Evolutionary conservation across 2,113 vertebrate species (phyloP).

Genomic region (Rhegmatorhina hoffmannsi): DNA sequence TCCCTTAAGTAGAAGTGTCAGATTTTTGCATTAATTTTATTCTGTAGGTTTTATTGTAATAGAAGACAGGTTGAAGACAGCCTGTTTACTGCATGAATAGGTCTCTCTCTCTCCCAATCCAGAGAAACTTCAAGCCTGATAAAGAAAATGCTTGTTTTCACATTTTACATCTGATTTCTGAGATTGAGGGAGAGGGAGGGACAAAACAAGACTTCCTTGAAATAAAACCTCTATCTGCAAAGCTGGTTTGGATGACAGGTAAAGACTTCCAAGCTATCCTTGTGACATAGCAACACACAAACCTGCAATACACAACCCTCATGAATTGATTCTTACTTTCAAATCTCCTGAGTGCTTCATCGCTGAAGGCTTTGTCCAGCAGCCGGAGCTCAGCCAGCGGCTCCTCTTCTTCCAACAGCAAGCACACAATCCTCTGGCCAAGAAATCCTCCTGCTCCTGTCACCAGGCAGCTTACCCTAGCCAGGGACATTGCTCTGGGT

Average conservation of each 20-base stretch:
- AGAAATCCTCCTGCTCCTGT: conserved; percentile 91
- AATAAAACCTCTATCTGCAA: background rate
- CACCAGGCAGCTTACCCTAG: conserved; percentile 83
- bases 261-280: background rate
- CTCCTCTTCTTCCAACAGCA: conserved; percentile 85
- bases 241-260: background rate
- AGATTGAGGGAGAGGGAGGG: background rate
- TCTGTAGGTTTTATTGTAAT: background rate
- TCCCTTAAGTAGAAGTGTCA: background rate
- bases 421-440: conserved; percentile 79
- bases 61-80: background rate
- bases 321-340: conserved; percentile 56
- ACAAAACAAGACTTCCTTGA: background rate
- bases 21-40: background rate
- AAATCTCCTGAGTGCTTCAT: conserved; percentile 45
- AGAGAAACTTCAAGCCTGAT: background rate
- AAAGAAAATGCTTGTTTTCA: background rate
- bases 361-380: conserved; percentile 79
- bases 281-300: background rate
- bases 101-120: background rate
- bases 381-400: conserved; percentile 80
- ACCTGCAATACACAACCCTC: rapidly evolving
- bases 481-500: conserved; percentile 71
- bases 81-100: background rate
- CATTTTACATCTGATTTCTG: background rate